phyloP scores from a whole-genome alignment of 2,888 invertebrate genomes.

The Drosophila acutilabella region DNA sequence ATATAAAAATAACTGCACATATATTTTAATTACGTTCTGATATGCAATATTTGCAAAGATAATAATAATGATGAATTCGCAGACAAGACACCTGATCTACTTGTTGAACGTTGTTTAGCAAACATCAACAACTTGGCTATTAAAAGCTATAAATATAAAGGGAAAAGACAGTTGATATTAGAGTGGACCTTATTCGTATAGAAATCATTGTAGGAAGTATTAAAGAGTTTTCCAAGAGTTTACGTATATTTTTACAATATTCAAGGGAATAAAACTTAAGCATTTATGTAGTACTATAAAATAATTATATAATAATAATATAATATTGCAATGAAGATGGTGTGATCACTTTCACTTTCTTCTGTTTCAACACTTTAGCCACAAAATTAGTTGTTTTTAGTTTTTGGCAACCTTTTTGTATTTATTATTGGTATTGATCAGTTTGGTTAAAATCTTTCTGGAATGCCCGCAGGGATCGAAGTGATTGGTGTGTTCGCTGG shows the following conservation, averaged over 20 bases:
- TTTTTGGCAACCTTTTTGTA: conserved; percentile 88
- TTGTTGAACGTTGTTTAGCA: conserved; percentile 61
- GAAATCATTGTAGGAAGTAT: background rate
- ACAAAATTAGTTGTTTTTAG: conserved; percentile 23
- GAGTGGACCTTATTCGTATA: conserved; percentile 50
- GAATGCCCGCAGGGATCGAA: conserved; percentile 96
- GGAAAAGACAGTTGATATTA: conserved; percentile 13
- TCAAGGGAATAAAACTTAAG: no score
- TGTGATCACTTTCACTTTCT: conserved; percentile 36
- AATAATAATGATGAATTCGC: conserved; percentile 16
- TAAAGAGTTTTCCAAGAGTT: no score
- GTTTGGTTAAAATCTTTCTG: conserved; percentile 47
- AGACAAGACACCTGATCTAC: conserved; percentile 57
- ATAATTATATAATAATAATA: background rate
- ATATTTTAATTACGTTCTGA: conserved; percentile 5
- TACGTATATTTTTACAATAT: no score
- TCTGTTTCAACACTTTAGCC: conserved; percentile 34
- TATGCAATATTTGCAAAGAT: conserved; percentile 12
- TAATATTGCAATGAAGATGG: background rate
- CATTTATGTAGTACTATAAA: no score
- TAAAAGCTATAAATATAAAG: conserved; percentile 60
- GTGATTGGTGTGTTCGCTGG: conserved; percentile 94
- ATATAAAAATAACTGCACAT: no score
- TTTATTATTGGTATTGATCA: conserved; percentile 87
- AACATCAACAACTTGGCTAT: conserved; percentile 66